Conservation (phyloP, 2,797 vertebrate genomes). For the Eulemur coronatus region DNA sequence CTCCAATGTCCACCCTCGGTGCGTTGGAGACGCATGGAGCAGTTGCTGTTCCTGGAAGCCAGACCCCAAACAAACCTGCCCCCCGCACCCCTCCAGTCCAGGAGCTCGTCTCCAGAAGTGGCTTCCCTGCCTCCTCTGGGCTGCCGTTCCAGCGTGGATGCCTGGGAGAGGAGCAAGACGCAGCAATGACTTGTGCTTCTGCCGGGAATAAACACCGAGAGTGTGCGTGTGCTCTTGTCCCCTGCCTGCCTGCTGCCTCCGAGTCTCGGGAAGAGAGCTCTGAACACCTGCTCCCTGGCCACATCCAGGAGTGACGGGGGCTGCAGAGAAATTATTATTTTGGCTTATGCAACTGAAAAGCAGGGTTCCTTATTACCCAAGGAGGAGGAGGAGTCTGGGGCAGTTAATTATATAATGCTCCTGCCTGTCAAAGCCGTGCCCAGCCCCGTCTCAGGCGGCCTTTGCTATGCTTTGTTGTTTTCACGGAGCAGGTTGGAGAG, state of each 20-base stretch:
- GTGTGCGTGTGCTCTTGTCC: not conserved
- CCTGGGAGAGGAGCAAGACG: constrained; percentile 2
- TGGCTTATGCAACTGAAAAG: constrained; percentile 67
- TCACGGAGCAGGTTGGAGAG: constrained; percentile 43
- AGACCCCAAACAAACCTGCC: constrained; percentile 19
- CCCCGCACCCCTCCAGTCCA: not conserved
- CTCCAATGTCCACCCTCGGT: not conserved
- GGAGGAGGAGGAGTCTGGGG: constrained; percentile 74
- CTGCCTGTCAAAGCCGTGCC: constrained; percentile 62
- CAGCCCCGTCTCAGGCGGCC: constrained; percentile 63
- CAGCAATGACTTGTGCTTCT: constrained; percentile 70
- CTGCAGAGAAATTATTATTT: constrained; percentile 72
- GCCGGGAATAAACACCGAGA: constrained; percentile 38
- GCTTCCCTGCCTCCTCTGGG: constrained; percentile 46
- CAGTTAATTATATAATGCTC: constrained; percentile 79
- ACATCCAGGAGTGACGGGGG: constrained; percentile 51
- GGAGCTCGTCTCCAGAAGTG: not conserved
- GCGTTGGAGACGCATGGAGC: not conserved
- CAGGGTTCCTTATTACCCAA: constrained; percentile 63
- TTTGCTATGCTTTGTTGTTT: constrained; percentile 49
- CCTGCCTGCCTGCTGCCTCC: not conserved
- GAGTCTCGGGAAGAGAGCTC: not conserved
- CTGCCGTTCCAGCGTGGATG: constrained; percentile 11
- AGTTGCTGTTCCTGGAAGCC: constrained; percentile 53
- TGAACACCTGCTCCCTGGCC: constrained; percentile 66